Base-by-base conservation (phyloP, 2,888 invertebrate genomes). In the Archips xylosteana region DNA sequence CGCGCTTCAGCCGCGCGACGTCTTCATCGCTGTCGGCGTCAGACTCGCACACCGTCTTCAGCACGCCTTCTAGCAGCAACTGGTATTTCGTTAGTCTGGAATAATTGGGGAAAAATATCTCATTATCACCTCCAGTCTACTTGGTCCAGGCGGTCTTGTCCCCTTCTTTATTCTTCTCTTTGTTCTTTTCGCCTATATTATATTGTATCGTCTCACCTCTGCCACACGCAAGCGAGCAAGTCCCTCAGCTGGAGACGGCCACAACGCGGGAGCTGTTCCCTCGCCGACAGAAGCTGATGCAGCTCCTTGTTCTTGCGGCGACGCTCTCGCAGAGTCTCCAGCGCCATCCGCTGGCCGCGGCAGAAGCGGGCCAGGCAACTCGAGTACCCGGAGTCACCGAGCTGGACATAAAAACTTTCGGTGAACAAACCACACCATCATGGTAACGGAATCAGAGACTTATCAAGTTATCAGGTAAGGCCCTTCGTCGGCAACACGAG, bases 271-370 rank as follows among this genome's bases (percentile, higher is more conserved):
- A 97, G 96, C 82, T 96, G 96, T 86, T 98, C 98, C 65, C 97
- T 95, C 64, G 97, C 97, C 62, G 95, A 95, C 63, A 98, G 95
- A 88, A 98, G 97, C 83, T 95, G 95, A 79, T 97, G 96, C 80
- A 98, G 95, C 84, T 97, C 97, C 75, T 97, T 96, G 90, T 97
- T 84, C 89, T 97, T 97, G 80, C 97, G 96, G 60, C 97, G 95
- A 8, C 96, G 92, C 84, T 97, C 96, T 76, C 97, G 96, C 76
- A 99, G 95, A 3, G 96, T 95, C 78, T 98, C 98, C 70, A 98
- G 92, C 1, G 98, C 98, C 82, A 97, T 96, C 77, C 98, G 97
- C 90, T 99, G 99, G 15, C 97, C 96, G 80, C 97, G 96, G 87
- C 98, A 98, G 91, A 98, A 99, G 23, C 95, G 96, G 0, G 98